These are phyloP conservation scores for Tribolium freemani DNA, from an alignment of 2,888 invertebrate species.

Conservation along the genomic window DNA sequence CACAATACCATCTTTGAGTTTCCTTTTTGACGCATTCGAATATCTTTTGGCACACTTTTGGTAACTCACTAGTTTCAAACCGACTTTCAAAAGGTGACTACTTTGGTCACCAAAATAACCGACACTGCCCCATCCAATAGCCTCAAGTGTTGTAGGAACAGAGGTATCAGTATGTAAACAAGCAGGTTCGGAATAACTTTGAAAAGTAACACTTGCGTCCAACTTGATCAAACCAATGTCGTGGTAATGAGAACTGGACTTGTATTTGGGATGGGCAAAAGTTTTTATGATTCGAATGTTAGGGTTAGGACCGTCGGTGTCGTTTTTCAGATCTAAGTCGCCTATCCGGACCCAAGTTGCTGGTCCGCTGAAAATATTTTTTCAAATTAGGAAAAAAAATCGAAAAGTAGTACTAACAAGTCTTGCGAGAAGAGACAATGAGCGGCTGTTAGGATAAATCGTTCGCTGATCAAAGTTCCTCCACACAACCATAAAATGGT, in stretches of 20 bases:
- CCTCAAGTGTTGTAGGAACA: conserved; percentile 54
- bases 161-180: conserved; percentile 59
- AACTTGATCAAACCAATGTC: conserved; percentile 68
- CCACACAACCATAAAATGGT: conserved; percentile 72
- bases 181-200: conserved; percentile 64
- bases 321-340: conserved; percentile 38
- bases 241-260: conserved; percentile 62
- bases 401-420: neutral
- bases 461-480: conserved; percentile 74
- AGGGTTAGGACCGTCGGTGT: conserved; percentile 62
- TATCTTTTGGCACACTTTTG: conserved; percentile 37
- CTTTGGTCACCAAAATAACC: conserved; percentile 49
- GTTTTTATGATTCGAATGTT: conserved; percentile 53
- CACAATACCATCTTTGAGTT: conserved; percentile 47
- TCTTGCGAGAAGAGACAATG: conserved; percentile 69
- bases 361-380: conserved; percentile 38
- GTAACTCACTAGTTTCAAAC: conserved; percentile 41
- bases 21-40: neutral
- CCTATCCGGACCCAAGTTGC: conserved; percentile 44
- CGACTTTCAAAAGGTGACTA: conserved; percentile 66
- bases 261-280: conserved; percentile 64
- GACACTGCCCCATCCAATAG: conserved; percentile 67
- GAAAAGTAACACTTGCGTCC: conserved; percentile 57
- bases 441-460: conserved; percentile 76
- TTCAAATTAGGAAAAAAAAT: neutral